Base-by-base conservation (phyloP, 2,113 vertebrate species). In the Oncorhynchus tshawytscha region DNA sequence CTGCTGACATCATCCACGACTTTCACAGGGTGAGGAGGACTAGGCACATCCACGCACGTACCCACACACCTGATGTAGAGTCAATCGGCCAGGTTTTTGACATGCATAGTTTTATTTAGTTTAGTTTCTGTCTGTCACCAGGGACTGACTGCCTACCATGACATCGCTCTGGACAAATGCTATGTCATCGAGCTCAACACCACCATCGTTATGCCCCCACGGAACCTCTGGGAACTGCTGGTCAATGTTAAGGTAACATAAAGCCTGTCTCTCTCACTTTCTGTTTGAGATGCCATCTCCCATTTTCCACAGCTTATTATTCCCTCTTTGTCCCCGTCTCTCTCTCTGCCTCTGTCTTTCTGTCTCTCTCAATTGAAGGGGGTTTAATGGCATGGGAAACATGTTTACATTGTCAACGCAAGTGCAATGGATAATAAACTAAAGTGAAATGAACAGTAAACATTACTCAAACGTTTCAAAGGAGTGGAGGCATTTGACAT, bases 151-250 rank as follows among this genome's bases (percentile, higher is more conserved):
- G 97, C 96, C 11, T 99, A 99, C 67, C 95, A 97, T 0, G 97
- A 99, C 90, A 95, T 97, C 51, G 93, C 94, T 0, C 90, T 98
- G 90, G 95, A 98, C 88, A 98, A 97, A 75, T 99, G 97, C 89
- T 99, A 97, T 1, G 94, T 99, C 71, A 98, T 95, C 0, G 95
- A 96, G 87, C 94, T 99, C 73, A 98, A 99, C 91, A 96, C 95
- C 87, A 95, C 95, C 69, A 94, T 96, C 0, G 96, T 99, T 77
- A 95, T 99, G 94, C 96, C 96, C 0, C 97, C 96, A 4, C 95
- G 96, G 29, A 97, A 95, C 92, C 95, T 99, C 13, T 95, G 96
- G 96, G 97, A 99, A 84, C 94, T 99, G 20, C 94, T 98, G 16
- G 92, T 95, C 73, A 98, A 97, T 0, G 94, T 98, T 68, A 98